phyloP scores from a whole-genome alignment of 2,113 vertebrate genomes.

The Paralichthys olivaceus region DNA sequence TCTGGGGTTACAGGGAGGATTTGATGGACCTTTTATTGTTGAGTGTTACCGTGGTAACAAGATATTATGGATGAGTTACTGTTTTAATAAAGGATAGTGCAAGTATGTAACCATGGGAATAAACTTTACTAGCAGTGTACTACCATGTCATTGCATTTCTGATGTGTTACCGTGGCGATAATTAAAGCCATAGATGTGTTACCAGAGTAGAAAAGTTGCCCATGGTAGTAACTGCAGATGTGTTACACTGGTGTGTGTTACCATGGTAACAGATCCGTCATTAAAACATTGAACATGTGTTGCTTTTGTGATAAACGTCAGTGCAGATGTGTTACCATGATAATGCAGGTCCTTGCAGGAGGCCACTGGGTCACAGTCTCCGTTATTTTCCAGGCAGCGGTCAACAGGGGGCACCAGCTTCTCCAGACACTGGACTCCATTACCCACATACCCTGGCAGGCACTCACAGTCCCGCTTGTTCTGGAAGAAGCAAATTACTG shows the following conservation, averaged over 20 bases:
- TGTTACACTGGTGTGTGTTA: not conserved
- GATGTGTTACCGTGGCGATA: not conserved
- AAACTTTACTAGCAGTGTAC: not conserved
- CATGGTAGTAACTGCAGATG: not conserved
- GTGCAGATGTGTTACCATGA: slow-evolving; percentile 80
- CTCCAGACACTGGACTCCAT: slow-evolving; percentile 91
- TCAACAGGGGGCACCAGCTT: slow-evolving; percentile 85
- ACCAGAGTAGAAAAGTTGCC: not conserved
- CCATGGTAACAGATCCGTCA: not conserved
- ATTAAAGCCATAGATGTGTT: not conserved
- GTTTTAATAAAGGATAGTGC: not conserved
- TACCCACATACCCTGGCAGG: slow-evolving; percentile 87
- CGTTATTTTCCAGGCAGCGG: slow-evolving; percentile 88
- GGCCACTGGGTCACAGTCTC: slow-evolving; percentile 87
- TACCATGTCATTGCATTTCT: not conserved
- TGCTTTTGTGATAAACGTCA: not conserved
- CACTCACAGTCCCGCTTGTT: slow-evolving; percentile 89
- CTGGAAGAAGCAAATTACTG: slow-evolving; percentile 72
- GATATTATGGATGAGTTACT: not conserved
- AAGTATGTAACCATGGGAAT: not conserved
- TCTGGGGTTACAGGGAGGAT: not conserved
- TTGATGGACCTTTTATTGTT: not conserved
- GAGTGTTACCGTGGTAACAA: not conserved
- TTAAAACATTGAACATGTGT: not conserved
- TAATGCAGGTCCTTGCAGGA: slow-evolving; percentile 92